phyloP scores from a whole-genome alignment of 2,888 invertebrate genomes.

The Lithodes maja region DNA sequence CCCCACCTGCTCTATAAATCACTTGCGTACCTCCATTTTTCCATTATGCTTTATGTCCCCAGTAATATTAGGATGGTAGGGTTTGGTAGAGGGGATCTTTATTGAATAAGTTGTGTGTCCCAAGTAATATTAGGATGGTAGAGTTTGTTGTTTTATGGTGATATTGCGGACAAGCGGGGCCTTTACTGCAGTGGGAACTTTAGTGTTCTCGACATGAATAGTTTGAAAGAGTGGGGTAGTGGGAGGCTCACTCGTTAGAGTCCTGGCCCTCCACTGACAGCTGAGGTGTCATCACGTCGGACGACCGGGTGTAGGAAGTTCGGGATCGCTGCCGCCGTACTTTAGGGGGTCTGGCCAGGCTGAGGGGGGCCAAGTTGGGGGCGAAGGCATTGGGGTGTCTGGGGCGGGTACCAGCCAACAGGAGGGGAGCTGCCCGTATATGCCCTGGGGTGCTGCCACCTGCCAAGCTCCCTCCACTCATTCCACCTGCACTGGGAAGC shows the following conservation, averaged over 20 bases:
- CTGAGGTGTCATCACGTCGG: slow-evolving; percentile 61
- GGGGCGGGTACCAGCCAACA: slow-evolving; percentile 54
- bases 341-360: slow-evolving; percentile 63
- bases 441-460: slow-evolving; percentile 57
- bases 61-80: too few species aligned
- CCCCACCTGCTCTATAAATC: too few species aligned
- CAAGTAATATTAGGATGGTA: too few species aligned
- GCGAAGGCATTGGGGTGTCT: slow-evolving; percentile 65
- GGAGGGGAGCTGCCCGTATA: slow-evolving; percentile 52
- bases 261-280: slow-evolving; percentile 64
- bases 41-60: too few species aligned
- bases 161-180: too few species aligned
- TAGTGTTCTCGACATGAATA: neutral
- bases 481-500: slow-evolving; percentile 65
- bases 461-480: slow-evolving; percentile 57
- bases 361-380: slow-evolving; percentile 61
- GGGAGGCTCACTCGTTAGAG: slow-evolving; percentile 54
- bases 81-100: too few species aligned
- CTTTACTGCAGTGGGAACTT: too few species aligned
- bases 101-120: too few species aligned
- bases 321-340: slow-evolving; percentile 62
- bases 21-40: too few species aligned
- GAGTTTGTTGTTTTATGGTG: too few species aligned
- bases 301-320: slow-evolving; percentile 55
- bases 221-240: slow-evolving; percentile 12